Evolutionary conservation across 2,797 vertebrate genomes (phyloP), one percentile per base, ranked within the genome.

Genomic region (Lutjanus campechanus): DNA sequence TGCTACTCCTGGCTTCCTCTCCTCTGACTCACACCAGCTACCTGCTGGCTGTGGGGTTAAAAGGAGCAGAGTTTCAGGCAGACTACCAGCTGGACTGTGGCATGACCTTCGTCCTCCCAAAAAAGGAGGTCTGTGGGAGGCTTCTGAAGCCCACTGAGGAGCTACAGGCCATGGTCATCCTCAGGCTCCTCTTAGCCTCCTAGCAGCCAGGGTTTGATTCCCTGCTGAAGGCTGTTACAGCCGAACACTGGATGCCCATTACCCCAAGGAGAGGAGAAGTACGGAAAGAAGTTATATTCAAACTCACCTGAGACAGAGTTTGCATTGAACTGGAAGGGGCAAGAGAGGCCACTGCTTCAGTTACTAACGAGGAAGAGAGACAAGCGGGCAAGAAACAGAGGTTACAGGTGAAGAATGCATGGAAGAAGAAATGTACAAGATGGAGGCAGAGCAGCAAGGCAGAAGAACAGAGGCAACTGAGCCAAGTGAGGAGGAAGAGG

Each of bases 81-180:
- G 76, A 84, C 56, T 61, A 73, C 75, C 80, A 79, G 77, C 86
- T 83, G 84, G 73, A 36, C 67, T 46, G 60, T 44, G 78, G 63
- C 66, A 40, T 67, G 85, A 85, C 82, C 70, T 83, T 70, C 64
- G 78, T 53, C 66, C 65, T 72, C 77, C 79, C 81, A 72, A 77
- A 86, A 79, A 81, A 74, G 64, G 47, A 82, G 56, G 46, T 77
- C 59, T 73, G 77, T 47, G 61, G 80, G 76, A 69, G 65, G 47
- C 62, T 73, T 70, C 11, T 11, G 50, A 58, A 88, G 44, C 73
- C 63, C 73, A 10, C 54, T 0, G 40, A 84, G 63, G 65, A 86
- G 69, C 46, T 62, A 40, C 60, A 73, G 66, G 66, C 81, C 73
- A 70, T 6, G 65, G 87, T 58, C 76, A 67, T 73, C 70, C 60